Conservation (phyloP, 1,140 invertebrate genomes). For the Apolygus lucorum region DNA sequence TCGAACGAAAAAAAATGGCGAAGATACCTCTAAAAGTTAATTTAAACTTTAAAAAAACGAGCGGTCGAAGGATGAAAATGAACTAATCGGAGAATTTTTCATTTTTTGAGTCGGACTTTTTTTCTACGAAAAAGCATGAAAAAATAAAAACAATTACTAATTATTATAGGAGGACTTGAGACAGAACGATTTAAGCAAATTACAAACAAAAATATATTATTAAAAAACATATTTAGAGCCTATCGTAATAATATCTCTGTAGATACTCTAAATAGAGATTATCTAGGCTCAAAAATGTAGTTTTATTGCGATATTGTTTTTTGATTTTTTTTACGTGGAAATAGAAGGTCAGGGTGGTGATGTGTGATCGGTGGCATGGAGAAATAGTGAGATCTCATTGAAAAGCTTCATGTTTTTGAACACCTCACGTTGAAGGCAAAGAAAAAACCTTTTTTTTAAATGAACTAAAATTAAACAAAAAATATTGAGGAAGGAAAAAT, state of each 20-base stretch:
- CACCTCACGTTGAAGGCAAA: background rate
- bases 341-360: background rate
- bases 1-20: background rate
- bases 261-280: background rate
- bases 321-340: constrained; percentile 1
- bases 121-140: background rate
- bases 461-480: background rate
- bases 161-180: background rate
- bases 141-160: background rate
- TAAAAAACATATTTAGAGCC: constrained; percentile 1
- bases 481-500: background rate
- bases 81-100: too few species aligned
- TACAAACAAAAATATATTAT: background rate
- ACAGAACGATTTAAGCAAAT: background rate
- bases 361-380: background rate
- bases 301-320: background rate
- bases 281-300: constrained; percentile 2
- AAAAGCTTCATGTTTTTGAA: background rate
- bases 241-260: background rate
- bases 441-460: too few species aligned
- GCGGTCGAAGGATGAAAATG: too few species aligned
- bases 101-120: too few species aligned
- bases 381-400: background rate
- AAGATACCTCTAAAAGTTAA: too few species aligned
- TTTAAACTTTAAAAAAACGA: too few species aligned